Base-by-base conservation (phyloP, 2,113 vertebrate genomes). In the Hylia prasina region DNA sequence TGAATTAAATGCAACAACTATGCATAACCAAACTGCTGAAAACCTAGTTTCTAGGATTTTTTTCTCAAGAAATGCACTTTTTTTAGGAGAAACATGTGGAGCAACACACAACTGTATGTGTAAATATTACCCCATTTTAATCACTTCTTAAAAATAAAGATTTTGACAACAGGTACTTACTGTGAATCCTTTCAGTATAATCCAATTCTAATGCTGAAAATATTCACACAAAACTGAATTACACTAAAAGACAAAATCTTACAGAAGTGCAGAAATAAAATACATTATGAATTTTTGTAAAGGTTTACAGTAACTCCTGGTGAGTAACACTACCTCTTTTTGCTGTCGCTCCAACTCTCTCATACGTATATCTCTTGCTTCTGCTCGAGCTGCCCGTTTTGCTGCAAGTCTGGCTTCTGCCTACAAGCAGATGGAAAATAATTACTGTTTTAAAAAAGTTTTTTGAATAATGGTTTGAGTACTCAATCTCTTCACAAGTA, bases 301-400 rank as follows among this genome's bases (percentile, higher is more conserved):
- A 60, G 21, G 20, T 31, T 30, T 85, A 45, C 42, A 86, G 1
- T 56, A 56, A 51, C 45, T 81, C 31, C 25, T 48, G 27, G 42
- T 21, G 15, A 75, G 71, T 63, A 64, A 75, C 8, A 47, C 58
- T 98, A 99, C 99, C 99, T 99, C 99, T 98, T 98, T 99, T 51
- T 99, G 99, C 58, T 99, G 99, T 53, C 99, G 98, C 78, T 99
- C 99, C 94, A 99, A 97, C 97, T 99, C 99, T 96, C 98, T 98
- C 99, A 99, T 99, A 66, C 99, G 99, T 90, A 99, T 99, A 91
- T 99, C 99, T 96, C 99, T 98, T 71, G 99, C 99, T 97, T 99
- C 99, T 39, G 99, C 99, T 77, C 99, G 98, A 48, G 99, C 99
- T 24, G 99, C 99, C 69, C 99, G 98, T 94, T 99, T 99, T 20